Base-by-base conservation (phyloP, 2,888 invertebrate genomes). In the Caenorhabditis wallacei region DNA sequence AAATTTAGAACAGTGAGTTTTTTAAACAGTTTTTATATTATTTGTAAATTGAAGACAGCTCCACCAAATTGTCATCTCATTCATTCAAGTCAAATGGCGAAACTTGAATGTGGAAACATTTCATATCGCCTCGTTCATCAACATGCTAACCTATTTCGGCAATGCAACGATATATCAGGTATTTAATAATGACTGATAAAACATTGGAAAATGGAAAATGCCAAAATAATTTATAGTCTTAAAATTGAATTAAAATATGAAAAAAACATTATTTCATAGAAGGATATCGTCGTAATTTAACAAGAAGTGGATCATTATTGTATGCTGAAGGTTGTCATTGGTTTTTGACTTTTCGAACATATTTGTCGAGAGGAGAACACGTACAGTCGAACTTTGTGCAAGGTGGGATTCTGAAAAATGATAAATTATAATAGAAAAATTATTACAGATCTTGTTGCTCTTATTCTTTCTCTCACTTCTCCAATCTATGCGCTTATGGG, bases 141-240 rank as follows among this genome's bases (percentile, higher is more conserved):
- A 54, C 78, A 84, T 59, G 54, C 84, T 1, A 82, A 75, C 46
- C 80, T 85, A 5, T 78, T 80, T 30, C 75, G 87, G 16, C 85
- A 85, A 70, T 87, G 87, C 51, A 85, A 85, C 71, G 87, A 87
- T 71, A 71, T 87, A 11, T 70, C 85, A 79, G 87, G 87, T 84
- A n/a, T n/a, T n/a, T n/a, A 57, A 51, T 53, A 11, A 37, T 35
- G 11, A 57, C 59, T 76, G 51, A 53, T 68, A 40, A 8, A 56
- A 22, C 1, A 30, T 22, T 18, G 5, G 13, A 43, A 66, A 43
- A 26, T 53, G 11, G n/a, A 35, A 46, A 51, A 57, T 10, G 30
- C 11, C 4, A 13, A 61, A 13, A 40, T 43, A 18, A 37, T 57
- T 57, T 57, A 37, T 37, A 16, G 20, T n/a, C n/a, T n/a, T n/a